A percentile compares a stretch with the other conserved stretches of the same genome.
phyloP scores from a whole-genome alignment of 30 jellyfish, hydroid and myxozoan species.

The Hydractinia echinata region DNA sequence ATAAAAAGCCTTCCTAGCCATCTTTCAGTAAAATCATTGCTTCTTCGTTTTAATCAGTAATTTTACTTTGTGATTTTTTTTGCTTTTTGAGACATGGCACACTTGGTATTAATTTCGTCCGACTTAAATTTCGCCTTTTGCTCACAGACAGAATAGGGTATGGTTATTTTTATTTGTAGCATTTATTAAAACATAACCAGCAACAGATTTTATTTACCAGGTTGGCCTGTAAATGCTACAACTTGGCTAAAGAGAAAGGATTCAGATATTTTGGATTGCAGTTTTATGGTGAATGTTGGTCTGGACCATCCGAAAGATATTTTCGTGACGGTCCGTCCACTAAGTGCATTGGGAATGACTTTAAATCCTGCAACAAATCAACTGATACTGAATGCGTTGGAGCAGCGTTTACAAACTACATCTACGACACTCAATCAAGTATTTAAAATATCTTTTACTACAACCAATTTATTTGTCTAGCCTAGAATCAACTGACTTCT shows the following conservation, averaged over 20 bases:
- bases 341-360: slow-evolving; percentile 74
- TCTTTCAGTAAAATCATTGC: too few relatives aligned
- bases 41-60: too few relatives aligned
- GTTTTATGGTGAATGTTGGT: slow-evolving; percentile 98
- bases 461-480: too few relatives aligned
- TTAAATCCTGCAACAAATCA: slow-evolving; percentile 55
- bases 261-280: slow-evolving; percentile 75
- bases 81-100: too few relatives aligned
- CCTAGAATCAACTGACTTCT: too few relatives aligned
- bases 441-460: too few relatives aligned
- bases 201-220: slow-evolving; percentile 18
- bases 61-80: too few relatives aligned
- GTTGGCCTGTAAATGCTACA: slow-evolving; percentile 89
- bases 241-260: slow-evolving; percentile 47
- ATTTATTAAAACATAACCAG: background rate
- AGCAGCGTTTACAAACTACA: slow-evolving; percentile 66
- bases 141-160: too few relatives aligned
- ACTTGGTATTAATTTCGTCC: too few relatives aligned
- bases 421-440: slow-evolving; percentile 35
- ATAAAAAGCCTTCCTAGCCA: too few relatives aligned
- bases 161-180: background rate
- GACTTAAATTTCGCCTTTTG: too few relatives aligned
- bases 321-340: slow-evolving; percentile 68
- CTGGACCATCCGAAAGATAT: slow-evolving; percentile 65
- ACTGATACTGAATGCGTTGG: slow-evolving; percentile 87